These are phyloP conservation scores for Bellardia pandia DNA, from an alignment of 2,888 invertebrate genomes.

Conservation along the genomic window DNA sequence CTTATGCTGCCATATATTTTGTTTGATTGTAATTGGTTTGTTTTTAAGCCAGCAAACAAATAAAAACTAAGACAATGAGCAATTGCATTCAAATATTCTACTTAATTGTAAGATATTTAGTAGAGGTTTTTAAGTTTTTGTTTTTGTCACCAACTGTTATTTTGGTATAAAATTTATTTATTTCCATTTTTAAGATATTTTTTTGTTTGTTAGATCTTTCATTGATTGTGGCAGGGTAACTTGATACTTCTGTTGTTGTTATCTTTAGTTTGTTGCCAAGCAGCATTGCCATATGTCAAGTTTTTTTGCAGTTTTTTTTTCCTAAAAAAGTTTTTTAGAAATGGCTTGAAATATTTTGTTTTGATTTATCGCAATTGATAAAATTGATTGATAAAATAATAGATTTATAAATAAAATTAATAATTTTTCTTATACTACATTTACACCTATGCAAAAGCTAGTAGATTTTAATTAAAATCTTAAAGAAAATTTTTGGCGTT, in stretches of 20 bases:
- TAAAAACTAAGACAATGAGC: neutral
- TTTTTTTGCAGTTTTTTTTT: neutral
- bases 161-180: neutral
- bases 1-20: neutral
- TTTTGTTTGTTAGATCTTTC: slow-evolving; percentile 17
- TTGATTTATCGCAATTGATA: too few species aligned
- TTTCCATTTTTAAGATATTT: neutral
- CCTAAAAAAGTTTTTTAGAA: neutral
- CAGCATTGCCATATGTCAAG: neutral
- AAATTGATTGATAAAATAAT: too few species aligned
- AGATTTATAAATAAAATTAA: too few species aligned
- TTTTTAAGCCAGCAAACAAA: slow-evolving; percentile 5
- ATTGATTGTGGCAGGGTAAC: slow-evolving; percentile 33
- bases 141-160: slow-evolving; percentile 43
- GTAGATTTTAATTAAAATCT: too few species aligned
- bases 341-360: too few species aligned
- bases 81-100: slow-evolving; percentile 19
- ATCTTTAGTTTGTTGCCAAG: slow-evolving; percentile 12
- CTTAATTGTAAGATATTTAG: neutral
- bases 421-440: too few species aligned
- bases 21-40: slow-evolving; percentile 8
- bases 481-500: too few species aligned
- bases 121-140: neutral
- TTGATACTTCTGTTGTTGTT: slow-evolving; percentile 41
- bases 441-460: too few species aligned